Evolutionary conservation across 2,888 invertebrate species (phyloP).

Genomic region (Stenchaetothrips biformis): DNA sequence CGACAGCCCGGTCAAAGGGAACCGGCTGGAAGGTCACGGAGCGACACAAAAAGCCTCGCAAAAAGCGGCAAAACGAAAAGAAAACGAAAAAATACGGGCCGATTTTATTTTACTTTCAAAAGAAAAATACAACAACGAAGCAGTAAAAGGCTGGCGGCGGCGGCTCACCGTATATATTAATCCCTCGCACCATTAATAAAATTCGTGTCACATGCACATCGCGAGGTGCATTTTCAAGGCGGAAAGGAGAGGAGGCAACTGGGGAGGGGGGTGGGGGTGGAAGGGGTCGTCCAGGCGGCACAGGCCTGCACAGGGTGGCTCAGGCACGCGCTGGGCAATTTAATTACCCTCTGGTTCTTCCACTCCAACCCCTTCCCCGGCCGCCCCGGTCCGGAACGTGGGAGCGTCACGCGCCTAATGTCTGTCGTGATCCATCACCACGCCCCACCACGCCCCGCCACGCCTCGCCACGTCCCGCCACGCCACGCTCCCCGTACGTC

Average conservation of each 20-base stretch:
- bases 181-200: conserved; percentile 14
- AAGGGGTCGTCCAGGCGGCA: not conserved
- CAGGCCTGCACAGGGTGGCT: conserved; percentile 10
- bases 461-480: not conserved
- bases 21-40: no score
- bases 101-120: no score
- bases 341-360: conserved; percentile 5
- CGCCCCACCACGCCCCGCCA: not conserved
- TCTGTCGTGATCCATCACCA: conserved; percentile 24
- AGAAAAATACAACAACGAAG: not conserved
- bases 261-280: no score
- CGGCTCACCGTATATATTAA: not conserved
- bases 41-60: no score
- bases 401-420: conserved; percentile 13
- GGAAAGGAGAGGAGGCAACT: not conserved
- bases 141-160: not conserved
- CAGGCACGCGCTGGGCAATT: conserved; percentile 8
- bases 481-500: no score
- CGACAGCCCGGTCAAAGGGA: no score
- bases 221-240: not conserved
- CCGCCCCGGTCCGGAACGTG: not conserved
- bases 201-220: not conserved
- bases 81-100: no score
- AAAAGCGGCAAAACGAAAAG: no score
- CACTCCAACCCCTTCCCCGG: not conserved